Evolutionary conservation across 2,113 vertebrate species (phyloP).

Genomic region (human): DNA sequence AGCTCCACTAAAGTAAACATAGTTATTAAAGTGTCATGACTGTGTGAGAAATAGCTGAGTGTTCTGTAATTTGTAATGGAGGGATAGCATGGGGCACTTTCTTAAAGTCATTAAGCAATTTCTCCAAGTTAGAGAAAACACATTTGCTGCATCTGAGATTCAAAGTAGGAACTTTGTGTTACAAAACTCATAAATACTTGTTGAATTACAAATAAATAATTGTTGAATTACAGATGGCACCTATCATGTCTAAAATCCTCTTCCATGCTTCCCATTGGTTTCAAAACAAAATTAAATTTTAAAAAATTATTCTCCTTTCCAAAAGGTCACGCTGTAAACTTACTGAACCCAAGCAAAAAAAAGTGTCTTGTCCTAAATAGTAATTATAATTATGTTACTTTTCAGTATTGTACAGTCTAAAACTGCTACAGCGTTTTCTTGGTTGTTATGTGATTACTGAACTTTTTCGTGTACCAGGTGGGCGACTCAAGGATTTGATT

Average conservation of each 20-base stretch:
- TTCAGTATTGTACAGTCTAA: not conserved
- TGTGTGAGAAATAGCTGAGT: not conserved
- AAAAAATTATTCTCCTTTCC: not conserved
- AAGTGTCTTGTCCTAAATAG: not conserved
- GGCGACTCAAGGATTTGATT: slow-evolving; percentile 99
- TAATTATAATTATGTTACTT: not conserved
- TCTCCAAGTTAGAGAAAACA: not conserved
- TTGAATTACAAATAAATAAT: no score
- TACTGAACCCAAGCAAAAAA: not conserved
- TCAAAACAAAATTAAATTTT: not conserved
- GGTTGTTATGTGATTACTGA: not conserved
- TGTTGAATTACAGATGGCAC: no score
- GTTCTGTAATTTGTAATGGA: not conserved
- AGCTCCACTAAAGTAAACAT: not conserved
- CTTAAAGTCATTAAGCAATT: not conserved
- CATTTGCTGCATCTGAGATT: not conserved
- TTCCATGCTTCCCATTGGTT: not conserved
- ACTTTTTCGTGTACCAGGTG: slow-evolving; percentile 86
- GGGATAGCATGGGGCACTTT: not conserved
- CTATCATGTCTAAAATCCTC: not conserved
- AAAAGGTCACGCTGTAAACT: not conserved
- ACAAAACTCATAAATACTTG: not conserved
- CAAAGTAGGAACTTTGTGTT: not conserved
- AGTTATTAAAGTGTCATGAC: not conserved
- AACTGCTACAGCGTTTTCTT: fast-evolving